phyloP scores from a whole-genome alignment of 1,140 invertebrate genomes.

The Ceratosolen solmsi region DNA sequence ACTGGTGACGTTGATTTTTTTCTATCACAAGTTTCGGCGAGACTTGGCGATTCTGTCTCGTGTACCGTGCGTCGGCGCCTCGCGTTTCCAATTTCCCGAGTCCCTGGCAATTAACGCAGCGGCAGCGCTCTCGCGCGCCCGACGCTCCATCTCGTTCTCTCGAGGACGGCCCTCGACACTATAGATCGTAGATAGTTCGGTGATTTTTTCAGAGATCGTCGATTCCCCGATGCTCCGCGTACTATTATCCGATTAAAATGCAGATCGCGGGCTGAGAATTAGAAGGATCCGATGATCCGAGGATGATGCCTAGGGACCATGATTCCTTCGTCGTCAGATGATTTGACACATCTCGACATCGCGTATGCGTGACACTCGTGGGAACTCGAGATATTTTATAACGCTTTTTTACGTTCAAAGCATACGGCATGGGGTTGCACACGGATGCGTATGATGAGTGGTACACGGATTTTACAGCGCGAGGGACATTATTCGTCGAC shows the following conservation, averaged over 20 bases:
- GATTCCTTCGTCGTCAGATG: neutral
- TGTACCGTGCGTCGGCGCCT: neutral
- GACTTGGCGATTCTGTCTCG: slow-evolving; percentile 50
- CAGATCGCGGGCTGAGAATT: neutral
- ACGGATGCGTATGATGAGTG: too few species aligned
- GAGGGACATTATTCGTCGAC: too few species aligned
- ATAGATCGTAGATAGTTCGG: neutral
- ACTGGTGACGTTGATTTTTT: neutral
- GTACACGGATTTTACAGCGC: too few species aligned
- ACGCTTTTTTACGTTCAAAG: too few species aligned
- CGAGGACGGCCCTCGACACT: neutral
- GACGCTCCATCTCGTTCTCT: neutral
- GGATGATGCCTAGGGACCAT: neutral
- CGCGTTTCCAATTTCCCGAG: neutral
- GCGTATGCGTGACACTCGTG: too few species aligned
- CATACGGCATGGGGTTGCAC: too few species aligned
- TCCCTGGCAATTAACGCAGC: neutral
- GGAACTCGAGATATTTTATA: too few species aligned
- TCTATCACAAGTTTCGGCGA: neutral
- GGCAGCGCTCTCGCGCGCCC: neutral
- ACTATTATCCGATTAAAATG: slow-evolving; percentile 32
- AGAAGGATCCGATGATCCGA: neutral
- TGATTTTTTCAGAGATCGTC: neutral
- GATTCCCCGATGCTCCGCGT: neutral
- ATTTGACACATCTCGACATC: too few species aligned